Evolutionary conservation across 2,113 vertebrate species (phyloP), one percentile per base, ranked within the genome.

Genomic region (Periophthalmodon schlosseri): DNA sequence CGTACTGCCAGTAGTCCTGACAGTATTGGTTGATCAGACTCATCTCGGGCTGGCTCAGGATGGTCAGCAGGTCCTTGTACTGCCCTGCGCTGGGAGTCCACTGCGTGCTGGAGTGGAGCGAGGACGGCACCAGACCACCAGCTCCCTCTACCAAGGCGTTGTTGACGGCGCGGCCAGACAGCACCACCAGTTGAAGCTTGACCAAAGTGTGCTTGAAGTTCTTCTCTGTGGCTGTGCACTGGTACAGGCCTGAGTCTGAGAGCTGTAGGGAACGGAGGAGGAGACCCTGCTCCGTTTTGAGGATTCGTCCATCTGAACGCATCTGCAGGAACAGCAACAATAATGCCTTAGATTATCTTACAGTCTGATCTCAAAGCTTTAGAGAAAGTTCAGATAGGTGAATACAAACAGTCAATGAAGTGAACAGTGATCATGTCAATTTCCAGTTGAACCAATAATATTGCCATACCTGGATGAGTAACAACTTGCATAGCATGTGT

Each of bases 1-100:
- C 93, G 0, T 95, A 96, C 83, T 95, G 94, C 96, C 97, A 97
- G 93, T 98, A 98, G 88, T 96, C 97, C 92, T 98, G 96, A 93
- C 97, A 99, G 94, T 99, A 99, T 92, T 99, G 96, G 90, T 98
- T 97, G 92, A 98, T 96, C 79, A 98, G 96, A 91, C 94, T 96
- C 96, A 97, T 96, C 94, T 99, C 97, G 0, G 97, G 96, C 83
- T 98, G 97, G 89, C 94, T 96, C 81, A 99, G 95, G 84, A 99
- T 96, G 94, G 96, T 97, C 74, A 98, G 94, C 80, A 99, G 92
- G 91, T 98, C 97, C 90, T 97, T 96, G 93, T 99, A 98, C 84
- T 94, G 93, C 49, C 87, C 93, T 14, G 90, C 72, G 14, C 82
- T 93, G 93, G 81, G 95, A 86, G 47, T 95, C 94, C 70, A 96